Conservation (phyloP, 37 sponge, comb jelly and placozoan species). For the Axinella damicornis region DNA sequence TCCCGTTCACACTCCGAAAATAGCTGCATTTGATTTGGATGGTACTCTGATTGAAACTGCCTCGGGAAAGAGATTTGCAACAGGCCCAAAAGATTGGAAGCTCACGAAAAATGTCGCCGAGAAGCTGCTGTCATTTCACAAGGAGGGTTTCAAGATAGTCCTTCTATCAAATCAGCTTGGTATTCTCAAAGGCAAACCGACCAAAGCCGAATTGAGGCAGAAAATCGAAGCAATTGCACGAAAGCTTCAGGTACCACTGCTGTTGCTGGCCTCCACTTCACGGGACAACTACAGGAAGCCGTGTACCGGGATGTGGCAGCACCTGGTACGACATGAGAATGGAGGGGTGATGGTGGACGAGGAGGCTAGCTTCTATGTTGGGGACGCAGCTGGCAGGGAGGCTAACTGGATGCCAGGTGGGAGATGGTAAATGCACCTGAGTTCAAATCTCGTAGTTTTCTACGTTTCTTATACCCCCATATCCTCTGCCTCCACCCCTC, state of each 20-base stretch:
- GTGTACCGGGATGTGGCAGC: constrained; percentile 86
- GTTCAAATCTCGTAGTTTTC: constrained; percentile 19
- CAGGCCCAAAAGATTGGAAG: constrained; percentile 81
- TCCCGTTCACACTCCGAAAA: not conserved
- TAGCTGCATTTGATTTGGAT: constrained; percentile 92
- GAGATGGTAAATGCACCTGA: too few species aligned
- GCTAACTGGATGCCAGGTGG: constrained; percentile 68
- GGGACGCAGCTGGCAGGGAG: constrained; percentile 94
- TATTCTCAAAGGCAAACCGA: constrained; percentile 38
- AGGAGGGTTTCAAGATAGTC: constrained; percentile 64
- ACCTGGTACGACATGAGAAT: constrained; percentile 48
- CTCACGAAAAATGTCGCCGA: constrained; percentile 37
- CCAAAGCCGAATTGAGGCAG: constrained; percentile 41
- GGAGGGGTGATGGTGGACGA: constrained; percentile 43
- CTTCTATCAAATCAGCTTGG: constrained; percentile 85
- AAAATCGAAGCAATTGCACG: constrained; percentile 48
- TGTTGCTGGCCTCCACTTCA: constrained; percentile 56
- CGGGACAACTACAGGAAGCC: constrained; percentile 85
- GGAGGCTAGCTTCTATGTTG: constrained; percentile 78
- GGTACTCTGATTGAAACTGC: constrained; percentile 86
- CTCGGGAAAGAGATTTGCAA: constrained; percentile 83
- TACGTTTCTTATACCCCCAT: not conserved
- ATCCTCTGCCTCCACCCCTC: too few species aligned
- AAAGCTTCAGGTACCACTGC: constrained; percentile 50
- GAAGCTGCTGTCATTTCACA: constrained; percentile 56